Evolutionary conservation across 2,888 invertebrate genomes (phyloP).

Genomic region (Nudaria mundana): DNA sequence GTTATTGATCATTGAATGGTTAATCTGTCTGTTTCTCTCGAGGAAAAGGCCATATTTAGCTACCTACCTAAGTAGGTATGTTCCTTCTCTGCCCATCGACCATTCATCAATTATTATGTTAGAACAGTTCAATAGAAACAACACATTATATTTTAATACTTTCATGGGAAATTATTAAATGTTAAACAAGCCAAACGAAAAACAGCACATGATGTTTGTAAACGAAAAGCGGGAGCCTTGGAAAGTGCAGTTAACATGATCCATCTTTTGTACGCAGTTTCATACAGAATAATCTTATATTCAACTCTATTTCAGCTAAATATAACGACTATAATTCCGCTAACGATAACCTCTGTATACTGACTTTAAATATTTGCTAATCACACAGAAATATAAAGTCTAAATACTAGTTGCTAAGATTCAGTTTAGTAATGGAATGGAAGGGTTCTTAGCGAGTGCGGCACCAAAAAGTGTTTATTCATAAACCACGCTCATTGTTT

Average conservation of each 20-base stretch:
- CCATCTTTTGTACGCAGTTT: conserved; percentile 53
- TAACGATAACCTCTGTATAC: too few species aligned
- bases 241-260: conserved; percentile 64
- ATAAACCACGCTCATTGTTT: conserved; percentile 78
- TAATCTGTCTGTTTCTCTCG: too few species aligned
- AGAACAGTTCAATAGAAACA: conserved; percentile 33
- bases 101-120: too few species aligned
- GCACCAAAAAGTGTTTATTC: conserved; percentile 68
- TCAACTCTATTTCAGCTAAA: conserved; percentile 31
- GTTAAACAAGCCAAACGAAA: conserved; percentile 58
- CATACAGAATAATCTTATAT: conserved; percentile 27
- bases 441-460: conserved; percentile 51
- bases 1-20: too few species aligned
- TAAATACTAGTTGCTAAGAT: conserved; percentile 36
- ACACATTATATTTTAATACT: conserved; percentile 50
- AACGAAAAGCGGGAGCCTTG: conserved; percentile 67
- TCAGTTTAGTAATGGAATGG: conserved; percentile 32
- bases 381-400: conserved; percentile 31
- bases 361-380: conserved; percentile 19
- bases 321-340: too few species aligned
- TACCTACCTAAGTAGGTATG: too few species aligned
- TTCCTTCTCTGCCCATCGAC: too few species aligned
- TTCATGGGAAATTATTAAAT: conserved; percentile 68
- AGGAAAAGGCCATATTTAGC: too few species aligned
- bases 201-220: conserved; percentile 71